Evolutionary conservation across 2,797 vertebrate species (phyloP).

Genomic region (Dermochelys coriacea): DNA sequence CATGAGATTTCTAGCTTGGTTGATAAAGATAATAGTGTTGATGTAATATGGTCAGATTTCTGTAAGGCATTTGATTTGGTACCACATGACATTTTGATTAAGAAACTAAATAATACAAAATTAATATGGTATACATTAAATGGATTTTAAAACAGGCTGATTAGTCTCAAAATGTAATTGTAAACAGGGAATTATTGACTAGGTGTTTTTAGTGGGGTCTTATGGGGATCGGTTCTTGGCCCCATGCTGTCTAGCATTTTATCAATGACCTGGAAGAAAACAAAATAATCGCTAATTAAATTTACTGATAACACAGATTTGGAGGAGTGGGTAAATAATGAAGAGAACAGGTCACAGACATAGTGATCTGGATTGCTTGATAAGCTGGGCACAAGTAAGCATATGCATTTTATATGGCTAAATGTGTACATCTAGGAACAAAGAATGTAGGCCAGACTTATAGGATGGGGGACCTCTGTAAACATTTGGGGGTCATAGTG

Average conservation of each 20-base stretch:
- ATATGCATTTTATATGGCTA: background rate
- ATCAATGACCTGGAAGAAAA: background rate
- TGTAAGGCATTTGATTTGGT: background rate
- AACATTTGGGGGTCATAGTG: background rate
- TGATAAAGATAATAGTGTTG: background rate
- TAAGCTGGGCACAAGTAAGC: background rate
- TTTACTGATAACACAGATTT: background rate
- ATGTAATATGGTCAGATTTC: background rate
- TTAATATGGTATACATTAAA: background rate
- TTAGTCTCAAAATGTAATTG: background rate
- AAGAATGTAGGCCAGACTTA: background rate
- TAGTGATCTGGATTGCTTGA: background rate
- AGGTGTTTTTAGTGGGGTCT: background rate
- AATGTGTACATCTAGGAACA: background rate
- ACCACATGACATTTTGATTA: background rate
- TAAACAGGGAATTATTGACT: background rate
- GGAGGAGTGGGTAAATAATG: background rate
- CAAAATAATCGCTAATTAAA: background rate
- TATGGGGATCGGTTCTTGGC: background rate
- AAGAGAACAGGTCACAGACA: background rate
- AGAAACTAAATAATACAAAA: background rate
- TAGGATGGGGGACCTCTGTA: background rate
- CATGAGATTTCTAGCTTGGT: background rate
- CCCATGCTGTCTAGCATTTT: background rate
- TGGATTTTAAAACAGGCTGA: background rate